Evolutionary conservation across 2,113 vertebrate species (phyloP).

Genomic region (Lates calcarifer): DNA sequence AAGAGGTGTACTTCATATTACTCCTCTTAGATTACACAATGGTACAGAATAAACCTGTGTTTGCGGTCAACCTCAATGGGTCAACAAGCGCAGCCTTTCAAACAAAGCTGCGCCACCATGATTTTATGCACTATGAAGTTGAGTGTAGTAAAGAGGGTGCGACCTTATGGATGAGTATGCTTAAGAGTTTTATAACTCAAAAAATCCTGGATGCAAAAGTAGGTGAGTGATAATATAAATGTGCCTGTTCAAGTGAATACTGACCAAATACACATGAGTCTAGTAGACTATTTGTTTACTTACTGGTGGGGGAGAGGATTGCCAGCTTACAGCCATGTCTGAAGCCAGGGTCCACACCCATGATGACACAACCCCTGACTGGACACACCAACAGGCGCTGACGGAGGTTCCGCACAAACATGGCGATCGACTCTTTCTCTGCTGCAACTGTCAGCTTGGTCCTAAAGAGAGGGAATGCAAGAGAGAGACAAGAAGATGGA

Average conservation of each 20-base stretch:
- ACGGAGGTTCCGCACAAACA: conserved; percentile 97
- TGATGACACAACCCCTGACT: conserved; percentile 91
- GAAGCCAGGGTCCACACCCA: conserved; percentile 98
- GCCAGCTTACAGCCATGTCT: conserved; percentile 97
- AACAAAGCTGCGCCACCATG: neutral
- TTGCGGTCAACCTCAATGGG: neutral
- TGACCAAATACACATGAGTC: neutral
- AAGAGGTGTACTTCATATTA: neutral
- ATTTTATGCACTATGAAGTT: neutral
- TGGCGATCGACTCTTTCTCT: conserved; percentile 96
- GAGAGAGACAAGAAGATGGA: neutral
- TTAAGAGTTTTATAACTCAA: neutral
- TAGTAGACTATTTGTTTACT: conserved; percentile 56
- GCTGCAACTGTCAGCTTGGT: conserved; percentile 91
- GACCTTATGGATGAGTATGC: neutral
- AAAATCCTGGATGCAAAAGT: neutral
- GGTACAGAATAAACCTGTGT: neutral
- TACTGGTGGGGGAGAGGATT: conserved; percentile 95
- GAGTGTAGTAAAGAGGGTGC: neutral
- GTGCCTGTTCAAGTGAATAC: neutral
- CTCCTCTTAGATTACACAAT: neutral
- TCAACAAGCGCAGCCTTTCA: neutral
- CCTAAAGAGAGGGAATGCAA: conserved; percentile 75
- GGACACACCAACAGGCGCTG: conserved; percentile 93
- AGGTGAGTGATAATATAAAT: neutral